Evolutionary conservation across 2,888 invertebrate species (phyloP), one percentile per base, ranked within the genome.

Genomic region (Acanthosepion pharaonis): DNA sequence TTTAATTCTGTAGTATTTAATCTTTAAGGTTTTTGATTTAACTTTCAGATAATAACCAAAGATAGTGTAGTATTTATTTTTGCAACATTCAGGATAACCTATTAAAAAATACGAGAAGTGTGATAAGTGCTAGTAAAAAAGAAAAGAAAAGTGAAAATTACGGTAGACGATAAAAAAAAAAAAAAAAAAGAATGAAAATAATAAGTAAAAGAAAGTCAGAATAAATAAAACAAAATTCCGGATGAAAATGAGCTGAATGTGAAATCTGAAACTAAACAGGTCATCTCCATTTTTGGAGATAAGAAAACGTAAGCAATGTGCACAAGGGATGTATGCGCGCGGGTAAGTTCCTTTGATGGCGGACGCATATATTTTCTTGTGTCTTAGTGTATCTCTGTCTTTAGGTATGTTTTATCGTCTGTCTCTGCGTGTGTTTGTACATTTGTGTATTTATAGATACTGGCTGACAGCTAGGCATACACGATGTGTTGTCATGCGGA

Each of bases 201-300:
- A 15, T 33, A 28, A n/a, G 78, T n/a, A n/a, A 78, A 78, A 78
- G 18, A 78, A 78, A 78, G 33, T 25, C 23, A 64, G 4, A 25
- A 64, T 64, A 8, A 64, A 25, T 25, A 64, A 64, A 64, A 64
- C 64, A 33, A n/a, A n/a, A n/a, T 20, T n/a, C 78, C 9, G 78
- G n/a, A 15, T n/a, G n/a, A 78, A 78, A 78, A 78, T 78, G n/a
- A 78, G 78, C n/a, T 78, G 78, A 15, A 33, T 2, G 4, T n/a
- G 78, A 78, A 78, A 78, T 78, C 33, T 78, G 78, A 78, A 78
- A 78, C 78, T 33, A n/a, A 78, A 33, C n/a, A 9, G 78, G 78
- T 18, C 78, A 78, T 78, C 78, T 78, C 78, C 78, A 78, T 78
- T 78, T 78, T 78, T 78, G 78, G 78, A 78, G 78, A 78, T n/a